Evolutionary conservation across 1,140 invertebrate species (phyloP).

Genomic region (Hesperophylax magnus): DNA sequence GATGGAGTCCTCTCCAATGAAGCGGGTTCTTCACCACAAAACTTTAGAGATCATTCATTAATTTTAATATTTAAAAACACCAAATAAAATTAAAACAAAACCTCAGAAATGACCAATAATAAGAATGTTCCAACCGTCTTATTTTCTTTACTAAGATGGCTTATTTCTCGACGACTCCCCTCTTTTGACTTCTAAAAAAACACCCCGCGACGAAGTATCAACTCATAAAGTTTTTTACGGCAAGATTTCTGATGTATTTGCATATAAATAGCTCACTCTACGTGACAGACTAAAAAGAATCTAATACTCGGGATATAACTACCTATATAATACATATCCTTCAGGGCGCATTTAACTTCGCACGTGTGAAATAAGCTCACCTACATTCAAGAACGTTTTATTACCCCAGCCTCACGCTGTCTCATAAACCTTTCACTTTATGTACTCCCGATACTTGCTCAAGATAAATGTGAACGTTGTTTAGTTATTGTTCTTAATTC

Average conservation of each 20-base stretch:
- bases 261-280: conserved; percentile 24
- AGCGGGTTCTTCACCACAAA: too few species aligned
- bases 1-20: too few species aligned
- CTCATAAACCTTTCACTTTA: background rate
- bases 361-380: conserved; percentile 18
- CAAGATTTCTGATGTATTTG: background rate
- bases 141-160: too few species aligned
- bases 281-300: conserved; percentile 26
- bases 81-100: too few species aligned
- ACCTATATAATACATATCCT: background rate
- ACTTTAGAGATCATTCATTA: too few species aligned
- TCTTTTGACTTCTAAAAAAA: too few species aligned
- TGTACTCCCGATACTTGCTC: background rate
- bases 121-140: too few species aligned
- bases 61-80: too few species aligned
- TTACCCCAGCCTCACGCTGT: background rate
- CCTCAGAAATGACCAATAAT: too few species aligned
- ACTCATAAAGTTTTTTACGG: background rate
- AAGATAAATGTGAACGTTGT: too few species aligned
- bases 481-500: too few species aligned
- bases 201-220: background rate
- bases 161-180: too few species aligned
- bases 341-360: background rate
- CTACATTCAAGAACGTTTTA: background rate
- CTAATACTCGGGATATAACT: background rate